Evolutionary conservation across 2,888 invertebrate species (phyloP).

Genomic region (Phalera bucephala): DNA sequence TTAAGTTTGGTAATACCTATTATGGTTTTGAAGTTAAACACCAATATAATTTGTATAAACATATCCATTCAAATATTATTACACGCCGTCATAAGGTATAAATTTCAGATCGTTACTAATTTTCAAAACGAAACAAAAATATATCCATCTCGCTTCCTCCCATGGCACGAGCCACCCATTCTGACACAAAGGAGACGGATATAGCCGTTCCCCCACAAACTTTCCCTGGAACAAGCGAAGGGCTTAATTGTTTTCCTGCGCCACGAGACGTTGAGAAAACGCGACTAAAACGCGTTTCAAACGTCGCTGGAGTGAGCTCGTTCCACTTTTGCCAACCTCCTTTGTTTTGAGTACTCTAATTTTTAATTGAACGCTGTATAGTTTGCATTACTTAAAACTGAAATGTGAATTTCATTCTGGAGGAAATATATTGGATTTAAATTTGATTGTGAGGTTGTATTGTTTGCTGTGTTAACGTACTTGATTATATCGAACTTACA

Average conservation of each 20-base stretch:
- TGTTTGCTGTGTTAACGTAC: too few species aligned
- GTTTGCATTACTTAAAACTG: conserved; percentile 32
- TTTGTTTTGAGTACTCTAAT: conserved; percentile 65
- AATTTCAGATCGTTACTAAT: too few species aligned
- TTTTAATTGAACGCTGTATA: conserved; percentile 60
- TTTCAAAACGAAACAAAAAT: too few species aligned
- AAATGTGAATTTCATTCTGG: too few species aligned
- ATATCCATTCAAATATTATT: too few species aligned
- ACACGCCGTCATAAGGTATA: too few species aligned
- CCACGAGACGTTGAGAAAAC: conserved; percentile 60
- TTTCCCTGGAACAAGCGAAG: conserved; percentile 66
- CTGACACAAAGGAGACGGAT: conserved; percentile 64
- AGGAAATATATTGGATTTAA: too few species aligned
- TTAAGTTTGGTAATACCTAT: too few species aligned
- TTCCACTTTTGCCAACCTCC: conserved; percentile 49
- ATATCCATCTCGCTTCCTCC: conserved; percentile 28
- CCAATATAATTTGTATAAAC: too few species aligned
- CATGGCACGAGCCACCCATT: conserved; percentile 35
- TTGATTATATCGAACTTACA: too few species aligned
- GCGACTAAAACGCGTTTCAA: conserved; percentile 52
- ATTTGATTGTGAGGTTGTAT: too few species aligned
- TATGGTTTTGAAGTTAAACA: too few species aligned
- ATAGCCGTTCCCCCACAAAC: conserved; percentile 60
- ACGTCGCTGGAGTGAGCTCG: conserved; percentile 37
- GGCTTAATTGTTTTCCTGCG: conserved; percentile 78